phyloP scores from a whole-genome alignment of 2,888 invertebrate species.

The Oasisia sp. region DNA sequence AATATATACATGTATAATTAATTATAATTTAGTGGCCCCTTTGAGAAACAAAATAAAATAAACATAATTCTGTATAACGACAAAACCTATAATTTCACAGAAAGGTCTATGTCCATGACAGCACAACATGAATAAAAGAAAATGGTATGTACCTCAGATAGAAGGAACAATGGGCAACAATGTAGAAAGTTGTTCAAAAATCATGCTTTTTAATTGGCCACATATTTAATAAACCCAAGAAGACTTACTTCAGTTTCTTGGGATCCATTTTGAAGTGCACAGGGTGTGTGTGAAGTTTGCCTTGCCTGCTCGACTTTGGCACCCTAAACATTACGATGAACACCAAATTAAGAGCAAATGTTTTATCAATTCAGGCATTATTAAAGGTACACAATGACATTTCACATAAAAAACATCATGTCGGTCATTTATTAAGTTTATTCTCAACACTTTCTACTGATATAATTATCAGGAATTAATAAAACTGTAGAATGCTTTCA shows the following conservation, averaged over 20 bases:
- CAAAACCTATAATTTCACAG: neutral
- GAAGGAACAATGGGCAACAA: neutral
- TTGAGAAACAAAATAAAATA: neutral
- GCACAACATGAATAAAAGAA: neutral
- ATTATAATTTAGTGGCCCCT: neutral
- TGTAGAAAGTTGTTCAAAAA: neutral
- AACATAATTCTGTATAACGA: neutral
- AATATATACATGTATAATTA: too few relatives aligned
- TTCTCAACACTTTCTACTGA: neutral
- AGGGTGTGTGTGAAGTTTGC: neutral
- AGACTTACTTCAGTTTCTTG: neutral
- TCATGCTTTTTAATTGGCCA: neutral
- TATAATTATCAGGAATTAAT: neutral
- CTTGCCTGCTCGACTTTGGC: neutral
- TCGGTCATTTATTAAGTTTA: neutral
- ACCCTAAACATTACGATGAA: neutral
- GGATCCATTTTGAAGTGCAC: slow-evolving; percentile 10
- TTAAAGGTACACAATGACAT: neutral
- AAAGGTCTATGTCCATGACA: neutral
- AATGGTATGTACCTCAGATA: neutral
- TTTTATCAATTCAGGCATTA: neutral
- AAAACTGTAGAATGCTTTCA: too few relatives aligned
- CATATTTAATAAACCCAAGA: neutral
- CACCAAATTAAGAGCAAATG: neutral
- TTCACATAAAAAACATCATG: neutral